Percentiles rank a stretch among this genome's conserved stretches.
Evolutionary conservation across 2,113 vertebrate genomes (phyloP).

Genomic region (Corydoras sp.): DNA sequence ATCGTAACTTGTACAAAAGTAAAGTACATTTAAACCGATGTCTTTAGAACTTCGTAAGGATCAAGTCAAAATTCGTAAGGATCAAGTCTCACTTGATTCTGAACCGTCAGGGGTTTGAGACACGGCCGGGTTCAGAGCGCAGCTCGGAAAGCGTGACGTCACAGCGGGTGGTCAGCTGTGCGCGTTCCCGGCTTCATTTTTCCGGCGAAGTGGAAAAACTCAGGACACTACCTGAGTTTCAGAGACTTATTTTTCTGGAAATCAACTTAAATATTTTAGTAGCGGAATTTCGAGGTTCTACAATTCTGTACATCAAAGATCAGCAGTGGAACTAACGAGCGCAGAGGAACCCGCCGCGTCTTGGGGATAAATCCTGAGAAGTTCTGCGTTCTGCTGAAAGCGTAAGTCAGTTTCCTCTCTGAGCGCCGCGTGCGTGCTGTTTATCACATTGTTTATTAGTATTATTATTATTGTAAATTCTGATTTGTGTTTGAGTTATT

Average conservation of each 20-base stretch:
- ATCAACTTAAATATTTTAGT: background rate
- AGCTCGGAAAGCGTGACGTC: constrained; percentile 13
- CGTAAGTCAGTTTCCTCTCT: constrained; percentile 10
- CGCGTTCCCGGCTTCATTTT: constrained; percentile 18
- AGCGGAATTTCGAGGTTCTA: background rate
- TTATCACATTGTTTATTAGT: no score
- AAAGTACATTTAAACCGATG: no score
- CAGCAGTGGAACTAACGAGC: background rate
- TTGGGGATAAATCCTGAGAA: background rate
- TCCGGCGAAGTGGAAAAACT: background rate
- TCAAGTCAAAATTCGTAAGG: no score
- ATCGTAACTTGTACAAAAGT: no score
- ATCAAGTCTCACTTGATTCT: no score
- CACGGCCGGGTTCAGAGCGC: background rate
- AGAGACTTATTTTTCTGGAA: no score
- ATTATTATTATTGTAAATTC: no score
- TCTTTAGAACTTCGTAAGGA: no score
- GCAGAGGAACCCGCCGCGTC: background rate
- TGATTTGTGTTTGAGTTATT: no score
- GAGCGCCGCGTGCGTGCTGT: no score
- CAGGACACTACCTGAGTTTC: no score
- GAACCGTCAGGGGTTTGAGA: no score
- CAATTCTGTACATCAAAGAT: background rate
- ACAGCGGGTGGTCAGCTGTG: constrained; percentile 20
- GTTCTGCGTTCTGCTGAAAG: constrained; percentile 1